A percentile compares a stretch with the other conserved stretches of the same genome.
These are phyloP conservation scores for Drosophila ohnishii DNA, from an alignment of 1,140 invertebrate species.

Conservation along the genomic window DNA sequence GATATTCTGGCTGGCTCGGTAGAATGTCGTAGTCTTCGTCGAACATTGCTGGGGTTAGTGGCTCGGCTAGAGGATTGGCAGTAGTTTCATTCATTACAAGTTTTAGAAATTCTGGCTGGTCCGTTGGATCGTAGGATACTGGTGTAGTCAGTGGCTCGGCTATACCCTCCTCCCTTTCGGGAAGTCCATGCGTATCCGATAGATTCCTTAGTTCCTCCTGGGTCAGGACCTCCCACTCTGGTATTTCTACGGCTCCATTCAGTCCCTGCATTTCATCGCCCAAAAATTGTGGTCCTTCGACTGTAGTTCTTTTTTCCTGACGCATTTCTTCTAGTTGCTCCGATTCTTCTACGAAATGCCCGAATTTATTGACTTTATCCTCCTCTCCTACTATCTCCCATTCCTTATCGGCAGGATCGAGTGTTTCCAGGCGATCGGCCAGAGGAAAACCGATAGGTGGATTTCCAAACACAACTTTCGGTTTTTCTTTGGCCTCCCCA, in stretches of 20 bases:
- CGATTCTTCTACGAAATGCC: not conserved
- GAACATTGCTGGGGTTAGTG: not conserved
- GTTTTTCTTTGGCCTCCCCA: constrained; percentile 11
- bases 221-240: not conserved
- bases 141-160: constrained; percentile 7
- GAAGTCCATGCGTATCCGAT: too few species aligned
- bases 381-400: too few species aligned
- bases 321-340: not conserved
- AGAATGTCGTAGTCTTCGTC: not conserved
- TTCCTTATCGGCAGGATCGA: not conserved
- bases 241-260: not conserved
- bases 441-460: constrained; percentile 8
- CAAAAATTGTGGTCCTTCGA: not conserved
- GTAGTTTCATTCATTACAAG: constrained; percentile 6
- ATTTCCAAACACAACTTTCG: not conserved
- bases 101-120: not conserved
- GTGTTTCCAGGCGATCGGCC: not conserved
- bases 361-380: not conserved
- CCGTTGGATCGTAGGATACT: not conserved
- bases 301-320: too few species aligned
- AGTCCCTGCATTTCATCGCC: not conserved
- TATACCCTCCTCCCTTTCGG: too few species aligned
- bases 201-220: not conserved
- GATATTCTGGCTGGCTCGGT: not conserved
- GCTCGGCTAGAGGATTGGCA: not conserved